phyloP scores from a whole-genome alignment of 1,140 invertebrate species.

The Trichoplusia ni region DNA sequence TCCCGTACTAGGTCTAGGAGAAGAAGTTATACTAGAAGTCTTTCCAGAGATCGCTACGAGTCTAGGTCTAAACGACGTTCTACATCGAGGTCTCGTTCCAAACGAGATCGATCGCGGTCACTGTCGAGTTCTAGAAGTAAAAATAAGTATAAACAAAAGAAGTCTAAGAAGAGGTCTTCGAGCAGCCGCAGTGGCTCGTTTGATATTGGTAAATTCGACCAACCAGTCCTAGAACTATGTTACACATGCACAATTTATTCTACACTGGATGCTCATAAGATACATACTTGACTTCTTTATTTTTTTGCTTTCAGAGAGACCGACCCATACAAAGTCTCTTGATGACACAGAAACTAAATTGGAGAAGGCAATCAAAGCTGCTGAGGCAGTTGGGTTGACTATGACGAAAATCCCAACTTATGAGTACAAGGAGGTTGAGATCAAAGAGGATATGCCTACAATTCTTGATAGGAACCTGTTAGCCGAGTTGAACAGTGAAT shows the following conservation, averaged over 20 bases:
- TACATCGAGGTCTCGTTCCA: slow-evolving; percentile 58
- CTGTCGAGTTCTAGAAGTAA: slow-evolving; percentile 60
- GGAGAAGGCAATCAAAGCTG: slow-evolving; percentile 78
- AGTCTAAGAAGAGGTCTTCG: slow-evolving; percentile 56
- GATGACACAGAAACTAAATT: slow-evolving; percentile 77
- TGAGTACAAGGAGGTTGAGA: slow-evolving; percentile 73
- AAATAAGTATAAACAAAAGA: slow-evolving; percentile 58
- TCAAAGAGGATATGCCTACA: slow-evolving; percentile 80
- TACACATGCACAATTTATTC: no score
- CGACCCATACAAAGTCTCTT: slow-evolving; percentile 42
- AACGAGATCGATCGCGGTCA: slow-evolving; percentile 57
- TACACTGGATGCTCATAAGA: no score
- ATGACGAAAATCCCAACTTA: slow-evolving; percentile 79
- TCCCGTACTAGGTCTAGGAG: slow-evolving; percentile 57
- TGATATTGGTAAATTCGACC: slow-evolving; percentile 62
- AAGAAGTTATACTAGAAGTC: slow-evolving; percentile 68
- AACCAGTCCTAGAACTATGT: no score
- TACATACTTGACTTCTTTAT: not conserved
- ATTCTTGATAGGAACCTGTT: slow-evolving; percentile 78
- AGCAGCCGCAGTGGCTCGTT: slow-evolving; percentile 66
- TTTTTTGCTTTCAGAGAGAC: slow-evolving; percentile 41
- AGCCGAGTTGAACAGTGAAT: slow-evolving; percentile 74
- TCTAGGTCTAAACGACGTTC: slow-evolving; percentile 60
- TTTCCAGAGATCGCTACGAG: slow-evolving; percentile 68
- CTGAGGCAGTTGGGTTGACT: slow-evolving; percentile 73